phyloP scores from a whole-genome alignment of 2,888 invertebrate species.

The Proisotoma minuta region DNA sequence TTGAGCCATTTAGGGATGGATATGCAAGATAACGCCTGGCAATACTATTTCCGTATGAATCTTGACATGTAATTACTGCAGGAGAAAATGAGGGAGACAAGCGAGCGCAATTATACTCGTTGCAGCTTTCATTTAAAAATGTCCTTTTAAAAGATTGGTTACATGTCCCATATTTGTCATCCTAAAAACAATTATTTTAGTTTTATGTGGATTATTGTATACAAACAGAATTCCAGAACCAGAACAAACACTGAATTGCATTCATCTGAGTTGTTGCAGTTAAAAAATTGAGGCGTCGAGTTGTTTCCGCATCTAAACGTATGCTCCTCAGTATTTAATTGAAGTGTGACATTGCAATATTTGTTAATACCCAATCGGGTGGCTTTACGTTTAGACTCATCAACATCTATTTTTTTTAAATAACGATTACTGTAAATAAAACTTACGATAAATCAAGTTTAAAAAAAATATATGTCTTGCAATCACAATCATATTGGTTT shows the following conservation, averaged over 20 bases:
- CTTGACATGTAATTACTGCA: constrained; percentile 7
- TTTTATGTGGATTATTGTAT: not conserved
- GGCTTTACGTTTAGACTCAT: too few relatives aligned
- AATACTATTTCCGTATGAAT: not conserved
- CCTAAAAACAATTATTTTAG: not conserved
- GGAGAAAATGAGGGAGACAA: not conserved
- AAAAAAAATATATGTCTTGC: too few relatives aligned
- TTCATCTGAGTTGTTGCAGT: constrained; percentile 8
- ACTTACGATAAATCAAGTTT: not conserved
- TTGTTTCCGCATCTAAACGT: not conserved
- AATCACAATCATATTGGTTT: not conserved
- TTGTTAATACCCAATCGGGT: not conserved
- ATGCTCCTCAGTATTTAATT: not conserved
- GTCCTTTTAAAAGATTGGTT: not conserved
- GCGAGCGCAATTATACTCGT: not conserved
- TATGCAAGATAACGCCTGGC: not conserved
- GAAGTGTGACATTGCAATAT: not conserved
- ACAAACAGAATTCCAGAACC: not conserved
- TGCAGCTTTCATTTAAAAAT: not conserved
- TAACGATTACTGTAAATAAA: too few relatives aligned
- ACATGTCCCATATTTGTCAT: not conserved
- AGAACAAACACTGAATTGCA: not conserved
- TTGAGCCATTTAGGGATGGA: not conserved
- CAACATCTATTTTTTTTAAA: too few relatives aligned
- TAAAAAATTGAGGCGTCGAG: not conserved